phyloP scores from a whole-genome alignment of 30 jellyfish, hydroid and myxozoan species.

The Turritopsis rubra region DNA sequence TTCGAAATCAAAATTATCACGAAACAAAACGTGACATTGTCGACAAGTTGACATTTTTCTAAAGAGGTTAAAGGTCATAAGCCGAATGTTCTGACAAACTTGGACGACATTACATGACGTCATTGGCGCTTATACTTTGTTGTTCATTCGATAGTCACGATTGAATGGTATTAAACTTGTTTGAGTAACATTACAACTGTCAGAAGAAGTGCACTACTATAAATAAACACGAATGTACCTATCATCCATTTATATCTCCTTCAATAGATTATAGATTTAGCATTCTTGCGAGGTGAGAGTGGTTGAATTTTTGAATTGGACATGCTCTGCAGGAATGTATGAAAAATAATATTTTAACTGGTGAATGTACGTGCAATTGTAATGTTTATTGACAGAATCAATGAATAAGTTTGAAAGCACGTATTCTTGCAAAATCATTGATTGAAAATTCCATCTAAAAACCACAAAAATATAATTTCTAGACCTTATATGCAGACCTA shows the following conservation, averaged over 20 bases:
- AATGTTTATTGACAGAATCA: neutral
- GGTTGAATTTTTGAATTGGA: too few relatives aligned
- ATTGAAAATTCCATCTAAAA: neutral
- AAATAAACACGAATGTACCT: too few relatives aligned
- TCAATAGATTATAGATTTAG: too few relatives aligned
- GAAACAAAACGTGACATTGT: neutral
- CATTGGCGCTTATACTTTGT: neutral
- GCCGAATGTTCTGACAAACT: neutral
- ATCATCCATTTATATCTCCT: too few relatives aligned
- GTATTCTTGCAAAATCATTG: neutral
- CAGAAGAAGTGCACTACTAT: too few relatives aligned
- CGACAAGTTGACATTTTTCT: neutral
- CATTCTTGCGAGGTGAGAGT: too few relatives aligned
- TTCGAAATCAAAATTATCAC: too few relatives aligned
- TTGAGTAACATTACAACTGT: too few relatives aligned
- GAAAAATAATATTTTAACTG: too few relatives aligned
- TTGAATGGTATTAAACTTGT: too few relatives aligned
- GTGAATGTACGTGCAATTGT: neutral
- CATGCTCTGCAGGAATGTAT: neutral
- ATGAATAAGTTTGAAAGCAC: neutral
- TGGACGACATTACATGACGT: neutral
- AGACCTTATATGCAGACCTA: neutral
- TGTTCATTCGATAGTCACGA: neutral
- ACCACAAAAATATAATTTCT: neutral
- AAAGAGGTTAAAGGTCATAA: neutral